A percentile compares a stretch with the other conserved stretches of the same genome.
Evolutionary conservation across 30 jellyfish, hydroid and myxozoan genomes (phyloP).

Genomic region (Sanderia malayensis): DNA sequence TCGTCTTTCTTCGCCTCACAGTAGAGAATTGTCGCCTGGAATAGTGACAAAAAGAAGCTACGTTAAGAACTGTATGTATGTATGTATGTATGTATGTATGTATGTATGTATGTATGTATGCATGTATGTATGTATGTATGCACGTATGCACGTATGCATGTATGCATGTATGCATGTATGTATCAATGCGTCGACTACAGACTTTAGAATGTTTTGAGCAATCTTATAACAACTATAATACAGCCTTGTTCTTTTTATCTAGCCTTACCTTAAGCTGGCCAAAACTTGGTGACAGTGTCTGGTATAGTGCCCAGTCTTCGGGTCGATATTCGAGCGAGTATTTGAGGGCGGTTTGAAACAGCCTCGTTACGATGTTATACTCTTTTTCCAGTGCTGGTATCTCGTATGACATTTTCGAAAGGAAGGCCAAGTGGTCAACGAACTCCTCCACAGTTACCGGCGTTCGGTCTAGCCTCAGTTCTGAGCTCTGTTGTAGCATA

Average conservation of each 20-base stretch:
- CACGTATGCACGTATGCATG: too few species aligned
- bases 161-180: too few species aligned
- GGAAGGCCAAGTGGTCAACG: conserved; percentile 70
- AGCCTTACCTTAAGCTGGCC: conserved; percentile 76
- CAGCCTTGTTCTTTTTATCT: too few species aligned
- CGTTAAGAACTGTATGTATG: too few species aligned
- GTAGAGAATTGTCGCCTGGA: conserved; percentile 58
- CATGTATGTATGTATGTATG: too few species aligned
- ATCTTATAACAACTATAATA: too few species aligned
- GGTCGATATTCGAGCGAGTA: conserved; percentile 49
- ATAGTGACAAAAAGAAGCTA: too few species aligned
- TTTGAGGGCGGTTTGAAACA: conserved; percentile 62
- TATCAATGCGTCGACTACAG: too few species aligned
- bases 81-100: too few species aligned
- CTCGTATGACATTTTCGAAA: conserved; percentile 48
- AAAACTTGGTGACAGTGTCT: conserved; percentile 78
- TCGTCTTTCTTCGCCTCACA: conserved; percentile 87
- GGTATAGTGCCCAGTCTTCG: conserved; percentile 81
- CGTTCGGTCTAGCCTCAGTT: conserved; percentile 44
- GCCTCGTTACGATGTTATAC: conserved; percentile 40
- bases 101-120: too few species aligned
- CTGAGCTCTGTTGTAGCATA: conserved; percentile 38
- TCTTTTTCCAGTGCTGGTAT: conserved; percentile 69
- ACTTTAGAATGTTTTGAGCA: too few species aligned
- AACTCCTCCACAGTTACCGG: conserved; percentile 70